Evolutionary conservation across 1,140 invertebrate species (phyloP), one percentile per base, ranked within the genome.

Genomic region (Propsilocerus akamusi): DNA sequence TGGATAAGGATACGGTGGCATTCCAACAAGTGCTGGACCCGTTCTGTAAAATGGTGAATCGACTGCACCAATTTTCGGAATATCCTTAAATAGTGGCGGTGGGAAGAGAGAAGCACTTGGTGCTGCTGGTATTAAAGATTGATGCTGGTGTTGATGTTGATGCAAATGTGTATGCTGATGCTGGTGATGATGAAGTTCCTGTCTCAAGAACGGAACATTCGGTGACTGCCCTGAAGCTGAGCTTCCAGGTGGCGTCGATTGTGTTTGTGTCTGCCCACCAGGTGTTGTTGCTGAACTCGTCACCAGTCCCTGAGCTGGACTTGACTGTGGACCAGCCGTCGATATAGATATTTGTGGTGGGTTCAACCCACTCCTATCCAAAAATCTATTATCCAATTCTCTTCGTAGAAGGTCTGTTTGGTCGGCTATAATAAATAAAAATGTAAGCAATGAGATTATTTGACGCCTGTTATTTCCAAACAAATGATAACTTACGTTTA

Each of bases 161-260:
- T 92, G 89, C 53, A 91, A 81, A 66, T 93, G 88, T 23, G 86
- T 87, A 64, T 89, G 86, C 58, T 89, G 85, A 67, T 90, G 86
- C 63, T 90, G 86, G 71, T 90, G 86, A 68, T 90, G 86, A 66
- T 90, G 86, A 76, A 89, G 81, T 66, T 90, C 85, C 10, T 82
- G 83, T 54, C 86, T 75, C 55, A 86, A 69, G 62, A 81, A 88
- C 17, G 81, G 77, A 26, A 77, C 73, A 41, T 74, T 67, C 53
- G 65, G 54, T 53, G 50, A 56, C 53, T 68, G 34, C n/a, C 54
- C 59, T 17, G 59, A 61, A 59, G 63, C 62, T 65, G 55, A 14
- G 22, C 34, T 41, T 41, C n/a, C 34, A 17, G 34, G 34, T 20
- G 34, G 34, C 22, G 34, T 41, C 14, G 34, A 14, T 41, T 41